These are phyloP conservation scores for Folsomia candida DNA, from an alignment of 2,888 invertebrate species.

Conservation along the genomic window DNA sequence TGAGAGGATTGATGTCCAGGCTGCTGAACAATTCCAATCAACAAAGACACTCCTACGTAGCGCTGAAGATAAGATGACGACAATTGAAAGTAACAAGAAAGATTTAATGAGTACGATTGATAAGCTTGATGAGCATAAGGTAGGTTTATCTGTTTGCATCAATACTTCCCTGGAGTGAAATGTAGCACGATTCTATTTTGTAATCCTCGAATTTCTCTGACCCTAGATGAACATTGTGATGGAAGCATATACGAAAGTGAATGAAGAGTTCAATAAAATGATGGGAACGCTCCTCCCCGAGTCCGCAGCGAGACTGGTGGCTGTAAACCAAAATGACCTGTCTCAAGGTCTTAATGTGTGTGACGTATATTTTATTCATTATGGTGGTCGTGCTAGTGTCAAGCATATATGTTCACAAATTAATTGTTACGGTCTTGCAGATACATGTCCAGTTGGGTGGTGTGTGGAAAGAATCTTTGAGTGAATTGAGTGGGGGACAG, in stretches of 20 bases:
- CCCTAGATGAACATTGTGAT: conserved; percentile 35
- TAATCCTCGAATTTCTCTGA: not conserved
- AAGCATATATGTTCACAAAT: too few relatives aligned
- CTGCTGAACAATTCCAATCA: conserved; percentile 31
- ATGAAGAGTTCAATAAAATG: conserved; percentile 90
- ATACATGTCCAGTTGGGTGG: conserved; percentile 86
- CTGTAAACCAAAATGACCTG: conserved; percentile 62
- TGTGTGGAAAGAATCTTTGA: conserved; percentile 92
- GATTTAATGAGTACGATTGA: conserved; percentile 75
- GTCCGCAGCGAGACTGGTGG: conserved; percentile 78
- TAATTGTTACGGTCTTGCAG: too few relatives aligned
- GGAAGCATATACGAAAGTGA: conserved; percentile 64
- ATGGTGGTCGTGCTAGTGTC: too few relatives aligned
- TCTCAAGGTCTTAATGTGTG: conserved; percentile 77
- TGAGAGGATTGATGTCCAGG: conserved; percentile 39
- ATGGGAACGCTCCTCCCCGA: conserved; percentile 88
- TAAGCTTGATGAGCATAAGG: conserved; percentile 88
- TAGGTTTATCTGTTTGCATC: conserved; percentile 63
- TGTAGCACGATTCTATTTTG: not conserved
- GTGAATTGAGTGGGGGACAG: conserved; percentile 95
- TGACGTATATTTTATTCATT: too few relatives aligned
- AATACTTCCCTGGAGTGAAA: not conserved
- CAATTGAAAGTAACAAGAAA: conserved; percentile 70
- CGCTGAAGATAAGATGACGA: conserved; percentile 64
- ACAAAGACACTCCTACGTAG: conserved; percentile 63